Percentiles rank a stretch among this genome's conserved stretches.
Conservation (phyloP, 1,140 invertebrate species). For the Zaprionus africanus region DNA sequence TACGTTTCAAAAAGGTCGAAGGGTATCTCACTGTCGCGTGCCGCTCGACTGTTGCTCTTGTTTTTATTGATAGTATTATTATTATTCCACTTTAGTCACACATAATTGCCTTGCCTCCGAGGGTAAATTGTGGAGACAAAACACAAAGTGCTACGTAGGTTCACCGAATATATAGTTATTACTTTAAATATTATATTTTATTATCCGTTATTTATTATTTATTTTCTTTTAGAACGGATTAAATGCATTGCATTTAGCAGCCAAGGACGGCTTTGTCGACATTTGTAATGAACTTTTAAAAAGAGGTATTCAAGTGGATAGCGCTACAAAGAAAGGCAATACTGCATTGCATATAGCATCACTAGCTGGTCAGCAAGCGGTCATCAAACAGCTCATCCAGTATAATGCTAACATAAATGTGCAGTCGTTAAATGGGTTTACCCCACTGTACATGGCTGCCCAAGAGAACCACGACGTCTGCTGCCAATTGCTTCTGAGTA, state of each 20-base stretch:
- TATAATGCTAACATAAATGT: constrained; percentile 97
- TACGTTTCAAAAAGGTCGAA: too few relatives aligned
- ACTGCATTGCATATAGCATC: constrained; percentile 99
- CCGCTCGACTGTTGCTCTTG: too few relatives aligned
- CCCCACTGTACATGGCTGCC: constrained; percentile 99
- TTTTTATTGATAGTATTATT: too few relatives aligned
- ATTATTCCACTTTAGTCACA: too few relatives aligned
- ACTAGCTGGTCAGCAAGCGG: constrained; percentile 97
- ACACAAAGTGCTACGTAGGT: background rate
- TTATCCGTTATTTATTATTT: too few relatives aligned
- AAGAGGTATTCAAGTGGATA: constrained; percentile 96
- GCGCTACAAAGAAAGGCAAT: constrained; percentile 99
- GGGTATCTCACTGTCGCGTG: too few relatives aligned
- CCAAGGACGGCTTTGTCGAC: constrained; percentile 98
- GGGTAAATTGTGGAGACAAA: too few relatives aligned
- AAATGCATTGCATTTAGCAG: constrained; percentile 98
- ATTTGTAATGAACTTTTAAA: constrained; percentile 96
- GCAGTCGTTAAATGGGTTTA: constrained; percentile 98
- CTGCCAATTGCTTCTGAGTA: constrained; percentile 95
- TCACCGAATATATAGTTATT: too few relatives aligned
- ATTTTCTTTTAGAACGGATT: constrained; percentile 93
- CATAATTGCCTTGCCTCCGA: too few relatives aligned
- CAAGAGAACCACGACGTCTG: constrained; percentile 99
- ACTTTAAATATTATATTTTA: too few relatives aligned
- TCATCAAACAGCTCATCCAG: constrained; percentile 95